Evolutionary conservation across 2,888 invertebrate genomes (phyloP).

Genomic region (Sthenelais limicola): DNA sequence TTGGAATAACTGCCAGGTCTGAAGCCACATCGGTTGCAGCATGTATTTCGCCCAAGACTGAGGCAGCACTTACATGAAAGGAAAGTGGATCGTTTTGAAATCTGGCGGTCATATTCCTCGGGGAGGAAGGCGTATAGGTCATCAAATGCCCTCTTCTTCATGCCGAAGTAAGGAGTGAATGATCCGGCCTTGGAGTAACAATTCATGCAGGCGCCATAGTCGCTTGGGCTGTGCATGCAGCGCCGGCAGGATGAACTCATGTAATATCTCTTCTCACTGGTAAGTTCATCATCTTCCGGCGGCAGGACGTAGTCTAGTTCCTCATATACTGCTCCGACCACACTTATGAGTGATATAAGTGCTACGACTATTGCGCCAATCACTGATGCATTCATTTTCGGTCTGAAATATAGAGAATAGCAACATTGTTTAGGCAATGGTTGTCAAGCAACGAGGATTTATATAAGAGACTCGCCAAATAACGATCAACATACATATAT

Average conservation of each 20-base stretch:
- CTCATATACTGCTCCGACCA: conserved; percentile 3
- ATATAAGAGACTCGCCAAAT: too few species aligned
- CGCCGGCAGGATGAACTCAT: conserved; percentile 31
- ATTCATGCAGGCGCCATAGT: conserved; percentile 31
- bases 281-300: conserved; percentile 11
- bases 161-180: conserved; percentile 32
- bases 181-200: conserved; percentile 33
- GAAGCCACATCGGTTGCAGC: conserved; percentile 18
- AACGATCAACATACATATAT: too few species aligned
- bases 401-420: too few species aligned
- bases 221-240: conserved; percentile 35
- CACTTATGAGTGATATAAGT: conserved; percentile 10
- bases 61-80: conserved; percentile 28
- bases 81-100: conserved; percentile 8
- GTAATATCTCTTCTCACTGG: conserved; percentile 19
- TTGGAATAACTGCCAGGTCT: background rate
- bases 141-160: conserved; percentile 3
- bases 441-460: too few species aligned
- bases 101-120: background rate
- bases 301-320: conserved; percentile 22
- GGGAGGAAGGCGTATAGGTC: conserved; percentile 16
- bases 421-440: too few species aligned
- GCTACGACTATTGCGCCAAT: background rate
- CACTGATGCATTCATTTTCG: background rate
- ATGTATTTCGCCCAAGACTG: background rate